These are phyloP conservation scores for Helobdella robusta DNA, from an alignment of 2,888 invertebrate genomes.

Conservation along the genomic window DNA sequence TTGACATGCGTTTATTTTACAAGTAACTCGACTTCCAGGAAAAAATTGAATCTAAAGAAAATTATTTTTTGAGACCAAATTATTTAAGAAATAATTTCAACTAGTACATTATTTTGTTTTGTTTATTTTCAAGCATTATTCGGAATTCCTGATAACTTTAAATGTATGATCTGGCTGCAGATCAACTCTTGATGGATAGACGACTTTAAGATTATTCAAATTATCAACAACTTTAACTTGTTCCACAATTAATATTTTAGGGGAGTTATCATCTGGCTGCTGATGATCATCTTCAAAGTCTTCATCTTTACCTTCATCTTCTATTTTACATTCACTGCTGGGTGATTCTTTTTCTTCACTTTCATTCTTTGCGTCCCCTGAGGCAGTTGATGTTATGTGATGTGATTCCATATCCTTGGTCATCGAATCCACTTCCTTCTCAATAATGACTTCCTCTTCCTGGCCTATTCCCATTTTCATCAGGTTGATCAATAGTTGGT, in stretches of 20 bases:
- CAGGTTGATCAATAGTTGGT: slow-evolving; percentile 60
- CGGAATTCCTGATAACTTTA: slow-evolving; percentile 36
- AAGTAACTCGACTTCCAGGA: too few relatives aligned
- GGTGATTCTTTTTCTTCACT: slow-evolving; percentile 25
- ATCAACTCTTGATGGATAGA: slow-evolving; percentile 70
- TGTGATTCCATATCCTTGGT: slow-evolving; percentile 12
- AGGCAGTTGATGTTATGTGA: too few relatives aligned
- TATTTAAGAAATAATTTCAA: too few relatives aligned
- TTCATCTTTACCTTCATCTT: background rate
- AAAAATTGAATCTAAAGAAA: too few relatives aligned
- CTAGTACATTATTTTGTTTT: too few relatives aligned
- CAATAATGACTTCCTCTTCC: slow-evolving; percentile 36
- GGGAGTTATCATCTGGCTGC: slow-evolving; percentile 38
- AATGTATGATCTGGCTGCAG: slow-evolving; percentile 46
- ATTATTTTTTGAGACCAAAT: too few relatives aligned
- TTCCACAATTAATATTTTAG: slow-evolving; percentile 50
- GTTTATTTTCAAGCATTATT: background rate
- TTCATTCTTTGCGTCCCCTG: slow-evolving; percentile 35
- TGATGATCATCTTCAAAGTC: background rate
- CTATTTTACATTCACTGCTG: background rate
- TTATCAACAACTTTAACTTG: slow-evolving; percentile 65
- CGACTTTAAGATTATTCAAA: slow-evolving; percentile 60
- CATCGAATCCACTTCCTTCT: slow-evolving; percentile 27
- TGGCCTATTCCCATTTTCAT: slow-evolving; percentile 49
- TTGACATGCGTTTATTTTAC: too few relatives aligned